Evolutionary conservation across 1,140 invertebrate genomes (phyloP), one percentile per base, ranked within the genome.

Genomic region (Ceratosolen solmsi): DNA sequence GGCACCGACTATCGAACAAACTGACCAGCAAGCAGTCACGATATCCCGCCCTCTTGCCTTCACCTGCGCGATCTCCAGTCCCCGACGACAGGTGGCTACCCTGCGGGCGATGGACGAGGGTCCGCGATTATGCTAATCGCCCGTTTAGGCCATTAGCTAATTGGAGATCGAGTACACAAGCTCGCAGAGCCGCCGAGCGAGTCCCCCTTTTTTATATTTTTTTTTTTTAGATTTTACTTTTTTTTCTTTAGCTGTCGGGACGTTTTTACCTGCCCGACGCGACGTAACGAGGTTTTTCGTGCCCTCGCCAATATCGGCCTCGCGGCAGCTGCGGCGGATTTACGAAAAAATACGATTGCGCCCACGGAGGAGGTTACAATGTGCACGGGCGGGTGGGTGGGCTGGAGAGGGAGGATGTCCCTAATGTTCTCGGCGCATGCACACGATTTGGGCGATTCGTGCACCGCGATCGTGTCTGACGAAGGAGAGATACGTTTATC

Each of bases 1-100:
- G 89, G 91, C 88, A 92, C 91, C 90, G 86, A 91, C 90, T 92
- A 92, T 92, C 88, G 91, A 92, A 92, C 91, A 92, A 92, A 91
- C 91, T 92, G 91, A 92, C 91, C 90, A 92, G 88, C 90, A 91
- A n/a, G 91, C 90, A 91, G 91, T 92, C 90, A 92, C 91, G 91
- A 92, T 90, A 92, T 88, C 65, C 72, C 56, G 15, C 46, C 56
- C 46, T 49, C 79, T 74, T 33, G 25, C 82, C 75, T 76, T 70
- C 80, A 56, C 73, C 72, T 71, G 74, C 56, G 33, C 72, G 72
- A 33, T 72, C 70, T 51, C 33, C 15, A 9, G 2, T 30, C 17
- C 63, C 33, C 63, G 1, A 13, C 33, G 3, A 17, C 36, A 68
- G 63, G 63, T 68, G 36, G 17, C 20, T n/a, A 54, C 51, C 51